Evolutionary conservation across 2,888 invertebrate genomes (phyloP), one percentile per base, ranked within the genome.

Genomic region (Syritta pipiens): DNA sequence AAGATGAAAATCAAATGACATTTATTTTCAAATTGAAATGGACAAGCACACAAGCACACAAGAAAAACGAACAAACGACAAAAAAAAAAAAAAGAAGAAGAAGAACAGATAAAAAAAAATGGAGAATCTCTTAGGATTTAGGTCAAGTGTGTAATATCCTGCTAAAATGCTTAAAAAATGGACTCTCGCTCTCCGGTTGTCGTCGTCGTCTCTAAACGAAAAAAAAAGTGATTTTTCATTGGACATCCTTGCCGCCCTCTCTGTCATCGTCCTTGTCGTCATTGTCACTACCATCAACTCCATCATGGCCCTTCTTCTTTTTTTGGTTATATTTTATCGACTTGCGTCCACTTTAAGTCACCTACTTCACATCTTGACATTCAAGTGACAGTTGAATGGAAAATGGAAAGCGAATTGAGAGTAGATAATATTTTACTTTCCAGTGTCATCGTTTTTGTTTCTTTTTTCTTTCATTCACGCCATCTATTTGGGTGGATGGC

Each of bases 121-220:
- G n/a, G n/a, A n/a, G n/a, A n/a, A n/a, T n/a, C n/a, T n/a, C n/a
- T 28, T 26, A 24, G 30, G 48, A 76, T 77, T 32, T 65, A 55
- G 77, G 77, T 77, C 77, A 77, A 77, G 77, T 77, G 69, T 77
- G 77, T 77, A 77, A 77, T 77, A 71, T 77, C 77, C 71, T 77
- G 77, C 32, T 65, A 17, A 7, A 37, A 14, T 1, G 35, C 12
- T 12, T 17, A 17, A 7, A 37, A 17, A 37, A 32, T 30, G 24
- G 35, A 26, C 26, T 40, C 28, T 12, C 30, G 5, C 14, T 32
- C 14, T n/a, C n/a, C n/a, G n/a, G 7, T 17, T 12, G n/a, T 30
- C 42, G 26, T 42, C 30, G 57, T 42, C 57, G 6, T 19, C 22
- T 26, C 46, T 20, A 14, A 24, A 14, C 10, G 37, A 10, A 32